Base-by-base conservation (phyloP, 1,140 invertebrate genomes). In the Formica exsecta region DNA sequence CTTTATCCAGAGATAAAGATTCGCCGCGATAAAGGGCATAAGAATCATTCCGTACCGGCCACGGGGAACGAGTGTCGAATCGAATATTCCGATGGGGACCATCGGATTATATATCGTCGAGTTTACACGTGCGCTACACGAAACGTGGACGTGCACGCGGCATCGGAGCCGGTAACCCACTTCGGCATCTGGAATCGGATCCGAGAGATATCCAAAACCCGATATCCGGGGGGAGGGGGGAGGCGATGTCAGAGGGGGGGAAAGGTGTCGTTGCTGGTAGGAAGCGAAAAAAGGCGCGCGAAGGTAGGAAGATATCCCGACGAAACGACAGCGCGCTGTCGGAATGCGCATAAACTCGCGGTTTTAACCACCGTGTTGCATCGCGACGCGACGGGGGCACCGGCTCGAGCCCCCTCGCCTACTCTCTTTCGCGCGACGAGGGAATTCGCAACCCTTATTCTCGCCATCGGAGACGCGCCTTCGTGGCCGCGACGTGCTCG, bases 311-410 rank as follows among this genome's bases (percentile, higher is more conserved):
- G 84, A 74, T 85, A 89, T 84, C 64, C 65, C 68, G 87, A 89
- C 62, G 66, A 51, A 51, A 76, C 54, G 54, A 64, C 80, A 29
- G 61, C 81, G 76, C 70, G 77, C 77, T 90, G 91, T 91, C 87
- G 89, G 89, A 89, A 91, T 89, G 87, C 87, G 87, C 91, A 88
- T 93, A 93, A 93, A 92, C 87, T 91, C 73, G 86, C 77, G 75
- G 88, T 83, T 92, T 92, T 92, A 92, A 87, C 73, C 70, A 66
- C 13, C 62, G 73, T 41, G 61, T 68, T 65, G 75, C 64, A 22
- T 62, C 57, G 73, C 83, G 44, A 51, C 59, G 32, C 80, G 73
- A 65, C 81, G 57, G 81, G 36, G 59, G 73, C 81, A 84, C 41
- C 59, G 8, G 65, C 75, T 57, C 3, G 13, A 61, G 19, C 11